Conservation (phyloP, 2,888 invertebrate species). For the Exephanes ischioxanthus region DNA sequence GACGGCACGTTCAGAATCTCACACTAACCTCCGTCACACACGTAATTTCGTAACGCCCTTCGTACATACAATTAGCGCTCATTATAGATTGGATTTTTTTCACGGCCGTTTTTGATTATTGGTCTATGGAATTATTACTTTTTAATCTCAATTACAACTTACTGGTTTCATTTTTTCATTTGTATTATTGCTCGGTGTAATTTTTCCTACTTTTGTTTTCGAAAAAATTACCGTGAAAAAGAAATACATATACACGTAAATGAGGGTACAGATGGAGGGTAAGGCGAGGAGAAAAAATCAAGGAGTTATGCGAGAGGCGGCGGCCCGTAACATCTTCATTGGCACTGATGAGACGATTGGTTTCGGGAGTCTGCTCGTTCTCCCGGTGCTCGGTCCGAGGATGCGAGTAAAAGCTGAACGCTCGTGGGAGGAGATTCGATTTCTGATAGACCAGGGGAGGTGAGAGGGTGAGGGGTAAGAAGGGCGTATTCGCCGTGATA, state of each 20-base stretch:
- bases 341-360: constrained; percentile 69
- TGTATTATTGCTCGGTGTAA: not conserved
- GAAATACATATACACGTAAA: not conserved
- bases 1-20: constrained; percentile 36
- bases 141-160: not conserved
- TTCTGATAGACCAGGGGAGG: constrained; percentile 34
- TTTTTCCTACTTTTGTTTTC: not conserved
- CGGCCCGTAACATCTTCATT: constrained; percentile 69
- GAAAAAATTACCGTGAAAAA: not conserved
- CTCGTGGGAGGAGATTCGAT: constrained; percentile 52
- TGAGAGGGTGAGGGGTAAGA: not conserved
- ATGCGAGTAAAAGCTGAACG: constrained; percentile 22
- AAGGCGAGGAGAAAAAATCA: constrained; percentile 17
- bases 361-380: constrained; percentile 53
- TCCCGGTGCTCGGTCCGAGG: constrained; percentile 3
- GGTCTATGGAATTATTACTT: not conserved
- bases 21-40: constrained; percentile 17
- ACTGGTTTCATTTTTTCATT: not conserved
- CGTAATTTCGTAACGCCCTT: not conserved
- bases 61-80: not conserved
- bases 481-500: constrained; percentile 36
- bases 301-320: constrained; percentile 21
- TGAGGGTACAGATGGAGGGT: not conserved
- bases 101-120: not conserved
- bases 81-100: not conserved